Conservation (phyloP, 2,797 vertebrate species). For the Vultur gryphus region DNA sequence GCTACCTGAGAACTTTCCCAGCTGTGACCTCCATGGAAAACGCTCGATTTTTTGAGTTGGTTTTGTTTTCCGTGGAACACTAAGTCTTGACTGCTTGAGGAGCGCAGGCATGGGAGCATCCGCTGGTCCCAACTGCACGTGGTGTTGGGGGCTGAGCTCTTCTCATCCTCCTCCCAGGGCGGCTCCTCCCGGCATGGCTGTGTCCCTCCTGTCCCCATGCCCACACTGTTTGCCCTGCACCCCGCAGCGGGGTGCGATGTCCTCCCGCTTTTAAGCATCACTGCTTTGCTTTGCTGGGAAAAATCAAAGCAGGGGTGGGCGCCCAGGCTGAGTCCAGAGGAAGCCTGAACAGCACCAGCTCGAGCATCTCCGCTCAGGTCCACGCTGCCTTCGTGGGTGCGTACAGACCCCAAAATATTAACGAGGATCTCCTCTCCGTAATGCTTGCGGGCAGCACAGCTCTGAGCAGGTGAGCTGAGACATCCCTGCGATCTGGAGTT, state of each 20-base stretch:
- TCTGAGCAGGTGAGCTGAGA: background rate
- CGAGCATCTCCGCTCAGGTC: background rate
- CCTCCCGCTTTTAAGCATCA: background rate
- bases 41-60: rapidly evolving
- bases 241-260: rapidly evolving
- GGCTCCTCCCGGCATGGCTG: background rate
- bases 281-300: background rate
- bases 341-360: background rate
- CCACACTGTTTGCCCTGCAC: background rate
- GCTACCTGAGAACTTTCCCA: background rate
- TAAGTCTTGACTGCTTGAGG: background rate
- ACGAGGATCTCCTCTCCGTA: rapidly evolving
- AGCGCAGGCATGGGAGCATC: rapidly evolving
- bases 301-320: background rate
- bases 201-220: background rate
- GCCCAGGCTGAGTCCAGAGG: background rate
- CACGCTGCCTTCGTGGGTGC: background rate
- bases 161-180: background rate
- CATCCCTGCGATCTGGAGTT: background rate
- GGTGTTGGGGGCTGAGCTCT: background rate
- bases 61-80: background rate
- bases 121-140: rapidly evolving
- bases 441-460: background rate
- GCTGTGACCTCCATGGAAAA: background rate
- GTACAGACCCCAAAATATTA: too few species aligned